Base-by-base conservation (phyloP, 2,797 vertebrate genomes). In the Semaprochilodus insignis region DNA sequence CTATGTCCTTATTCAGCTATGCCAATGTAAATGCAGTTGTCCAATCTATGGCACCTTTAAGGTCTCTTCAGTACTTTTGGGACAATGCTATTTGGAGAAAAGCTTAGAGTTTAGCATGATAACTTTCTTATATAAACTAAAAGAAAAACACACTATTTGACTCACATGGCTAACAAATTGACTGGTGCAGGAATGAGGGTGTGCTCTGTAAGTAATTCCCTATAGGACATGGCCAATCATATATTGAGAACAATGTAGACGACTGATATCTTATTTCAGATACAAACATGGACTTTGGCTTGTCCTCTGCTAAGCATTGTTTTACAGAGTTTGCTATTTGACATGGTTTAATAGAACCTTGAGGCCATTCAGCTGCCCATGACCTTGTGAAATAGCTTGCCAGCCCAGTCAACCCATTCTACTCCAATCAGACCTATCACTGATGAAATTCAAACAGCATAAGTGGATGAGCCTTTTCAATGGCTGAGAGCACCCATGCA, bases 291-390 rank as follows among this genome's bases (percentile, higher is more conserved):
- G 54, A 34, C 27, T 19, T 74, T 40, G n/a, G 4, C 69, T 16
- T 71, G 27, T 21, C 17, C 17, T 3, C 71, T 57, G 25, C 71
- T 21, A 34, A 19, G 16, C 15, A 14, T n/a, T 6, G 6, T 57
- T 71, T 71, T 44, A 27, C n/a, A 27, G 51, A 19, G 25, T 54
- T 16, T 34, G 7, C 16, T 55, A 19, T 31, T n/a, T 40, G 73
- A 59, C 59, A 36, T 15, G 31, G 27, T 74, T 74, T 74, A 57
- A 36, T 54, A 31, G 59, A 74, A 57, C 54, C 72, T 74, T 34
- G 21, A 14, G 31, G 52, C 57, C 6, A 55, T 34, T 62, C 74
- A 79, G 11, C 31, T 70, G 77, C 31, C 65, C 31, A 55, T 74
- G 60, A 40, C 48, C 27, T 74, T 6, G n/a, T 55, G 31, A 81